Percentiles rank a stretch among this genome's conserved stretches.
phyloP scores from a whole-genome alignment of 2,888 invertebrate genomes.

The Ditula angustiorana region DNA sequence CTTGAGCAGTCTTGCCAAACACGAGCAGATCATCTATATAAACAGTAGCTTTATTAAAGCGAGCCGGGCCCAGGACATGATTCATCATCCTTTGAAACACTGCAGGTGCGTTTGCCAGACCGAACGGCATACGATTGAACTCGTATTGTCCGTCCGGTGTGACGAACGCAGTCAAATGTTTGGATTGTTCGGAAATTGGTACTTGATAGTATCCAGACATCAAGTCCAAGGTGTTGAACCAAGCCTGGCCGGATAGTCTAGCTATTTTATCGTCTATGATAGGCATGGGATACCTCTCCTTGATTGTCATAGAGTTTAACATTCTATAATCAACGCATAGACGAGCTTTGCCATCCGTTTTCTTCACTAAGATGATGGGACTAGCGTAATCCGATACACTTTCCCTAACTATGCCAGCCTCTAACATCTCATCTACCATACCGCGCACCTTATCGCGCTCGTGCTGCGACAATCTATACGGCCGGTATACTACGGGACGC shows the following conservation, averaged over 20 bases:
- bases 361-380: neutral
- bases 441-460: neutral
- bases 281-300: neutral
- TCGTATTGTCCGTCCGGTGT: neutral
- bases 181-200: neutral
- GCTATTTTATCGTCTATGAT: neutral
- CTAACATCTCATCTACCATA: neutral
- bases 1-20: slow-evolving; percentile 15
- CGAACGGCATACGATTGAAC: neutral
- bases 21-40: neutral
- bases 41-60: neutral
- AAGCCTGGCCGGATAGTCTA: neutral
- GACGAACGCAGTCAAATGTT: neutral
- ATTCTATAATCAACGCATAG: neutral
- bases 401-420: neutral
- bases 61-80: neutral
- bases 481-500: neutral
- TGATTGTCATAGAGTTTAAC: neutral
- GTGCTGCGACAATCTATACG: neutral
- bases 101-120: neutral
- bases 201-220: neutral
- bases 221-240: neutral
- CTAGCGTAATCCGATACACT: neutral
- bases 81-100: neutral
- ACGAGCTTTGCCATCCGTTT: neutral